Conservation (phyloP, 64 coral and sea anemone genomes). For the Stylophora pistillata region DNA sequence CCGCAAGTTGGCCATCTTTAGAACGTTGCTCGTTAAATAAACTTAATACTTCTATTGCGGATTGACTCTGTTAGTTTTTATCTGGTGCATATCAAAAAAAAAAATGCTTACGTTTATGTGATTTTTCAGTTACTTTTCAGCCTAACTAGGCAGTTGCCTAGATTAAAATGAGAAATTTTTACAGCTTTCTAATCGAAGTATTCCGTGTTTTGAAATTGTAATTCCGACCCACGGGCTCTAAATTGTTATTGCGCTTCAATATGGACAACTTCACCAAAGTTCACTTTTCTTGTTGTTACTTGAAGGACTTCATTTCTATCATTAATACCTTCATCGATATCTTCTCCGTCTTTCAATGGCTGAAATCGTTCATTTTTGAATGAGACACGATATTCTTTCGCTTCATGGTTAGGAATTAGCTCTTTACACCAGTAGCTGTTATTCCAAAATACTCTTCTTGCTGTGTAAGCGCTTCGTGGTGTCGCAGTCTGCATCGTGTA, state of each 20-base stretch:
- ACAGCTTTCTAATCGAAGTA: background rate
- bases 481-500: background rate
- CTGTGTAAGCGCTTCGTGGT: background rate
- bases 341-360: background rate
- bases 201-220: background rate
- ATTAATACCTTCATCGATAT: background rate
- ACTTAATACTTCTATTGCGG: background rate
- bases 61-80: background rate
- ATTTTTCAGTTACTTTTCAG: background rate
- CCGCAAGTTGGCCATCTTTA: background rate
- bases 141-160: background rate
- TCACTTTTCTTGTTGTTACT: conserved; percentile 46
- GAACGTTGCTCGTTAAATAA: background rate
- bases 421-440: conserved; percentile 10
- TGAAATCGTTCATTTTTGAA: background rate
- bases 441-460: conserved; percentile 7
- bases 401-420: conserved; percentile 12
- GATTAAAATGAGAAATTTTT: background rate
- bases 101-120: background rate
- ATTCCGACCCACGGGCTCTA: background rate
- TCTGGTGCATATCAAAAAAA: background rate
- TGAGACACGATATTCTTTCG: background rate
- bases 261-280: conserved; percentile 64
- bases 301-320: background rate
- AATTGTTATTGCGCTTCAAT: conserved; percentile 22